Evolutionary conservation across 2,888 invertebrate genomes (phyloP).

Genomic region (Tinea trinotella): DNA sequence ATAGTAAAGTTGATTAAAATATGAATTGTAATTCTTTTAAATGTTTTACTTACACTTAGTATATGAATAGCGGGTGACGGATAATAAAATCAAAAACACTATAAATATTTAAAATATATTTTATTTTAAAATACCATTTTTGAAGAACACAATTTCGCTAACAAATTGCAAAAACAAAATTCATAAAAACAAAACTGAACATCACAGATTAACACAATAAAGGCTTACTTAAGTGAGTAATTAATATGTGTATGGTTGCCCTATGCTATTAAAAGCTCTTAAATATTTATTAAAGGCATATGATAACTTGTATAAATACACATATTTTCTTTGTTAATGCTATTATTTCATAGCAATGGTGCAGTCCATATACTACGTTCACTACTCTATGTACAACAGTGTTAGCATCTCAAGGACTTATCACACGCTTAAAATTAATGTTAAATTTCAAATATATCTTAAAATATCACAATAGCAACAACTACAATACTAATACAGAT

Average conservation of each 20-base stretch:
- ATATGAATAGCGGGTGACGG: too few relatives aligned
- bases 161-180: constrained; percentile 50
- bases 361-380: too few relatives aligned
- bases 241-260: too few relatives aligned
- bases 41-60: too few relatives aligned
- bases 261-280: too few relatives aligned
- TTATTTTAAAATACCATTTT: constrained; percentile 52
- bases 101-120: constrained; percentile 53
- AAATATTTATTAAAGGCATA: too few relatives aligned
- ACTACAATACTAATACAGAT: constrained; percentile 31
- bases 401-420: constrained; percentile 44
- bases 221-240: constrained; percentile 35
- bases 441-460: constrained; percentile 44
- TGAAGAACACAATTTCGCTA: constrained; percentile 45
- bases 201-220: constrained; percentile 58
- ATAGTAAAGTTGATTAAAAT: too few relatives aligned
- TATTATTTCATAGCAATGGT: too few relatives aligned
- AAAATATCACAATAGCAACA: constrained; percentile 68
- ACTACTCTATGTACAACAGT: constrained; percentile 20
- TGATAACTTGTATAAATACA: too few relatives aligned
- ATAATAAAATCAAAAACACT: too few relatives aligned
- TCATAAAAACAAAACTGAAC: constrained; percentile 33
- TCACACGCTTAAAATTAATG: constrained; percentile 33
- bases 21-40: too few relatives aligned
- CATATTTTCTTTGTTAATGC: too few relatives aligned